A percentile compares a stretch with the other conserved stretches of the same genome.
These are phyloP conservation scores for Rhagonycha lutea DNA, from an alignment of 2,888 invertebrate genomes.

Conservation along the genomic window DNA sequence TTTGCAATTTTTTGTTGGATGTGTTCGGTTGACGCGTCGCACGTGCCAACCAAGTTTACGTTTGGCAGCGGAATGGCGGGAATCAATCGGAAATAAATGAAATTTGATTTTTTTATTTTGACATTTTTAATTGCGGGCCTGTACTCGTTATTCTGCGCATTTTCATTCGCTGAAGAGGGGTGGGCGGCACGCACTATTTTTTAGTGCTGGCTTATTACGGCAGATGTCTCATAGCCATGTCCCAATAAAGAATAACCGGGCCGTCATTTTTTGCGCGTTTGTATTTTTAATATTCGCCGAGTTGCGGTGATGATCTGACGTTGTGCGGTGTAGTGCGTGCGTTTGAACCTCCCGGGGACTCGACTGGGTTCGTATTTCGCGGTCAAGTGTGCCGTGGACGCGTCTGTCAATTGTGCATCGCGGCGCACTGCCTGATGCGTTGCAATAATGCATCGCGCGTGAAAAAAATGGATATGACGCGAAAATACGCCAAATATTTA, in stretches of 20 bases:
- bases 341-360: constrained; percentile 35
- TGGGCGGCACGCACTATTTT: constrained; percentile 67
- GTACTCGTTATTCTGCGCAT: constrained; percentile 64
- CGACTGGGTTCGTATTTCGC: constrained; percentile 46
- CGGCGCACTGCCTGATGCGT: constrained; percentile 36
- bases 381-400: constrained; percentile 45
- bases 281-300: constrained; percentile 56
- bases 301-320: constrained; percentile 51
- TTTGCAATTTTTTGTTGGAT: constrained; percentile 23
- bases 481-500: constrained; percentile 25
- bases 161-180: constrained; percentile 57
- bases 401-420: constrained; percentile 38
- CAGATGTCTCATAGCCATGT: constrained; percentile 66
- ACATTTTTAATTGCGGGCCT: constrained; percentile 63
- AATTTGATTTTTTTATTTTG: constrained; percentile 55
- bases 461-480: constrained; percentile 32
- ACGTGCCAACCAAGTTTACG: constrained; percentile 58
- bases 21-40: constrained; percentile 42
- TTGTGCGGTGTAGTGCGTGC: constrained; percentile 35
- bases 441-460: constrained; percentile 36
- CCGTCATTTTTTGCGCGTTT: constrained; percentile 57
- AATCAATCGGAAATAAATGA: constrained; percentile 31
- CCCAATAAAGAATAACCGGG: constrained; percentile 57
- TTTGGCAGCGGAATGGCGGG: constrained; percentile 37
- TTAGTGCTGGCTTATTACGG: constrained; percentile 68